phyloP scores from a whole-genome alignment of 2,113 vertebrate species.

The Aleadryas rufinucha region DNA sequence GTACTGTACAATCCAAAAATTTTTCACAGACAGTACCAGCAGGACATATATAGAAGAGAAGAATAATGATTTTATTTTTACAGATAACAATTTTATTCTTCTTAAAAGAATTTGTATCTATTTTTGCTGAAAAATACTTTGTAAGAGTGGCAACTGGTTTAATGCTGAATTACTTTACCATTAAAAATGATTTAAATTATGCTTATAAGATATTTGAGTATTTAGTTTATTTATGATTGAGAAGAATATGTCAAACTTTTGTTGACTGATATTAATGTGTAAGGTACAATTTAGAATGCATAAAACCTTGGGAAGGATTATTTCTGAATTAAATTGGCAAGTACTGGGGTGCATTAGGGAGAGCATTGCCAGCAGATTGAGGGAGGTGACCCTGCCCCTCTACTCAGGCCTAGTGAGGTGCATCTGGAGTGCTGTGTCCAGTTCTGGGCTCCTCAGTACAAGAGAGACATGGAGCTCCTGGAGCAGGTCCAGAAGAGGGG shows the following conservation, averaged over 20 bases:
- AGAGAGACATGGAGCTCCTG: background rate
- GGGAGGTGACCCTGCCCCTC: background rate
- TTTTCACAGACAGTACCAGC: background rate
- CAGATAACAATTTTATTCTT: background rate
- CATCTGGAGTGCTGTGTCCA: background rate
- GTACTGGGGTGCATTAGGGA: background rate
- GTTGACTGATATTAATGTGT: background rate
- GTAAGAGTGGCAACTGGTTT: background rate
- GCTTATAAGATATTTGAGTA: background rate
- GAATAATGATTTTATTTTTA: background rate
- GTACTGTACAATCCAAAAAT: background rate
- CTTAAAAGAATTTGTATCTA: background rate
- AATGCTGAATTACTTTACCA: background rate
- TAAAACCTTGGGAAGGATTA: background rate
- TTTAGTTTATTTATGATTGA: background rate
- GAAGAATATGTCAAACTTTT: background rate
- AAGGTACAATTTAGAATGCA: background rate
- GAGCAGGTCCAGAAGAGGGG: accelerated
- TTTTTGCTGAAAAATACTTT: background rate
- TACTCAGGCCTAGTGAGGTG: background rate
- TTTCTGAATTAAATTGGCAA: background rate
- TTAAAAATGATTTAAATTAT: background rate
- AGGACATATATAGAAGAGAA: background rate
- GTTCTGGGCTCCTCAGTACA: background rate
- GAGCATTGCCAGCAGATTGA: accelerated